Conservation (phyloP, 92 coral and sea anemone genomes). For the Scolanthus callimorphus region DNA sequence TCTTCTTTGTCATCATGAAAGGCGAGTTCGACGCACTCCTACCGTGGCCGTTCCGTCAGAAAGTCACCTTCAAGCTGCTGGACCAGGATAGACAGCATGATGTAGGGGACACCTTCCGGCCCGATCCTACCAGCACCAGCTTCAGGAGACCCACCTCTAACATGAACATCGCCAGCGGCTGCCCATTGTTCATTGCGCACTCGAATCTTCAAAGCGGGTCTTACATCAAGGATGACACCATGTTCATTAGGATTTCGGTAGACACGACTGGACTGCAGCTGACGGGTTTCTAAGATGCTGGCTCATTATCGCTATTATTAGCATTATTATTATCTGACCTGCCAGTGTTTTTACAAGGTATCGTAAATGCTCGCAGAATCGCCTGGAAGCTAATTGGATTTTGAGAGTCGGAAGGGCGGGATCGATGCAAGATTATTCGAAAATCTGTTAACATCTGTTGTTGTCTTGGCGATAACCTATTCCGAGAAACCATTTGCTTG, state of each 20-base stretch:
- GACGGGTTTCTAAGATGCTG: slow-evolving; percentile 14
- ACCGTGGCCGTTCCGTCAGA: slow-evolving; percentile 92
- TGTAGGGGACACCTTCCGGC: slow-evolving; percentile 70
- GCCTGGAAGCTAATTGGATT: no score
- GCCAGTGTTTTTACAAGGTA: no score
- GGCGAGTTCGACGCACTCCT: slow-evolving; percentile 83
- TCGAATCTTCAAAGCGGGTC: slow-evolving; percentile 42
- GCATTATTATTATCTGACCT: no score
- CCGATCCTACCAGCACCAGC: slow-evolving; percentile 87
- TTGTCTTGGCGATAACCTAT: no score
- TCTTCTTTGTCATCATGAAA: slow-evolving; percentile 87
- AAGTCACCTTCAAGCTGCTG: slow-evolving; percentile 71
- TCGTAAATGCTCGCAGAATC: no score
- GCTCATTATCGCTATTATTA: no score
- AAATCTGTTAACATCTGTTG: no score
- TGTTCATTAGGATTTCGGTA: slow-evolving; percentile 59
- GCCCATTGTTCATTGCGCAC: slow-evolving; percentile 68
- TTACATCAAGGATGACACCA: slow-evolving; percentile 52
- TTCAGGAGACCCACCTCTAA: slow-evolving; percentile 72
- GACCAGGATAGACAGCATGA: slow-evolving; percentile 75
- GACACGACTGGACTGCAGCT: slow-evolving; percentile 47
- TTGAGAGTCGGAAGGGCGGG: no score
- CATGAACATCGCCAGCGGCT: slow-evolving; percentile 91
- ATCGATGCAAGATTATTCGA: no score
- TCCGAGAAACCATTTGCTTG: no score